Base-by-base conservation (phyloP, 2,888 invertebrate species). In the Terebella lapidaria region DNA sequence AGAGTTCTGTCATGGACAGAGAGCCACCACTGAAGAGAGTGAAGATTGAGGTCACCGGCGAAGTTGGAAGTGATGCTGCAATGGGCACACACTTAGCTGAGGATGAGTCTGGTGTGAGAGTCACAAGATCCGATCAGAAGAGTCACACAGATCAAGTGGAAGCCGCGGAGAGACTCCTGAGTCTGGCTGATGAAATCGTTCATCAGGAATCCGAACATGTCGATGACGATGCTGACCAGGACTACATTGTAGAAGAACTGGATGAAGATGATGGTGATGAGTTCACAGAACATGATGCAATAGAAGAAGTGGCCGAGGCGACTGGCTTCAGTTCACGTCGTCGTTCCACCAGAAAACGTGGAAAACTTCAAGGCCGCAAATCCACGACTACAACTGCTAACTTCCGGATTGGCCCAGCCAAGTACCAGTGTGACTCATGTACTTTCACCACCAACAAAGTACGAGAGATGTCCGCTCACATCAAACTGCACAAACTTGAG, bases 401-500 rank as follows among this genome's bases (percentile, higher is more conserved):
- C n/a, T 35, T 35, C 10, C 42, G n/a, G 42, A 22, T 49, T 49
- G 49, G 49, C 27, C 30, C 22, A 55, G 55, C 28, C 2, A 64
- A 65, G 47, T 74, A 70, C 60, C 54, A 42, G 15, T 75, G 75
- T 68, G 67, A 70, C 26, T 58, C 59, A 28, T 75, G 76, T 63
- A 64, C 64, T 27, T 73, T 69, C 53, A 56, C 60, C 5, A 63
- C 73, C 3, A 58, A 62, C 22, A 71, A 70, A 56, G 61, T 69
- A 2, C 67, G 70, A 47, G 66, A 67, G 30, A 63, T 74, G 51
- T 61, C 67, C 22, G 62, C 66, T 10, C 77, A 77, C 61, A 65
- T 67, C 27, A 60, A 61, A 35, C 65, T 67, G 3, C 76, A 74
- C 59, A 62, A 72, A 20, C 71, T 75, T 65, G 69, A 66, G 3